Base-by-base conservation (phyloP, 2,113 vertebrate species). In the Peromyscus polionotus region DNA sequence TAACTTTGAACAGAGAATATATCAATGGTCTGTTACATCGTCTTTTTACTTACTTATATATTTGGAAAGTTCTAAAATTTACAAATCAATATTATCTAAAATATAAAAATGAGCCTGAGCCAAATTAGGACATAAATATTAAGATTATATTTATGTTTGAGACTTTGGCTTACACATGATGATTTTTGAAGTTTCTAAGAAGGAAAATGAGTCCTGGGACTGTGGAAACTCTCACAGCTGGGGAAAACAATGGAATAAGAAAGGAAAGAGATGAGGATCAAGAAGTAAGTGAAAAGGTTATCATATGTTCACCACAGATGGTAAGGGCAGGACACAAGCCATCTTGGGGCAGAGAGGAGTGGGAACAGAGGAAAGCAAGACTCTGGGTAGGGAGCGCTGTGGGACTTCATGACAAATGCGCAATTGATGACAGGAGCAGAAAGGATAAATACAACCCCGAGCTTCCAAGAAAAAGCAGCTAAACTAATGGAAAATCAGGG, bases 1-100 rank as follows among this genome's bases (percentile, higher is more conserved):
- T 84, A 72, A 68, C 68, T 85, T 26, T 91, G 59, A 48, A n/a
- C 8, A 48, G 33, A 7, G 31, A 80, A 24, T 7, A 57, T 85
- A 75, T 73, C 54, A 26, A 31, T 70, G 20, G 39, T 93, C 36
- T 75, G 1, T 59, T 94, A 54, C 16, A 45, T 83, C 68, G 87
- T 63, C 6, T 79, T 91, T 95, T 59, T 42, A 79, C 13, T 83
- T 88, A 36, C 17, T 11, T 94, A 0, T 73, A 51, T 80, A 36
- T 36, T 79, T 90, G 54, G 79, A 92, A 92, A 48, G 11, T n/a
- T 91, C 90, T 93, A 33, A 68, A 94, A 75, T 88, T 94, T 92
- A 42, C 57, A 5, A 54, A 88, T 59, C 91, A 45, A 20, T 54
- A 59, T 94, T 67, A 81, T 67, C 93, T 87, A 92, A 95, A 91